These are phyloP conservation scores for Harpagifer antarcticus DNA, from an alignment of 2,797 vertebrate species.

Conservation along the genomic window DNA sequence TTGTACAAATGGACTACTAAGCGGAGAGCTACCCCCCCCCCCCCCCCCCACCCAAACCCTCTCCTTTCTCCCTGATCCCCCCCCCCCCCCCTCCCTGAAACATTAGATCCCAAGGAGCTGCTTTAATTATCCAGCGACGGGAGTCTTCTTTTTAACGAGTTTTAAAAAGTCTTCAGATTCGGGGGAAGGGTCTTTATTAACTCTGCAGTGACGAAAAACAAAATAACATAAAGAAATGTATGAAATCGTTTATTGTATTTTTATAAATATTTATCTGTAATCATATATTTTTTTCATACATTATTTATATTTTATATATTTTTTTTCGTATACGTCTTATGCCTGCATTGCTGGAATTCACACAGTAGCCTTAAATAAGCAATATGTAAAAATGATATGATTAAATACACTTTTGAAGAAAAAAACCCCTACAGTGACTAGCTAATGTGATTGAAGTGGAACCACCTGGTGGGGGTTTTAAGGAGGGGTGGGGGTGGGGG, in stretches of 20 bases:
- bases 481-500: constrained; percentile 64
- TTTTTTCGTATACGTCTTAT: too few species aligned
- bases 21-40: constrained; percentile 49
- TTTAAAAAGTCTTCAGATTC: constrained; percentile 85
- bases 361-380: too few species aligned
- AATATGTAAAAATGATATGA: too few species aligned
- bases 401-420: too few species aligned
- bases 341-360: too few species aligned
- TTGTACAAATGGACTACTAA: constrained; percentile 78
- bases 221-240: too few species aligned
- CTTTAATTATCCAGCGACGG: constrained; percentile 70
- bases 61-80: neutral
- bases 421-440: constrained; percentile 82
- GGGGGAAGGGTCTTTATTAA: constrained; percentile 88
- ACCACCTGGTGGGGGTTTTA: constrained; percentile 86
- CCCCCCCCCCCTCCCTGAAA: constrained; percentile 35
- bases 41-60: neutral
- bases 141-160: constrained; percentile 86
- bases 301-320: too few species aligned
- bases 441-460: constrained; percentile 90
- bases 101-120: constrained; percentile 75
- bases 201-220: constrained; percentile 85
- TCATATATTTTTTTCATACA: too few species aligned
- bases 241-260: too few species aligned
- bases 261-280: too few species aligned